phyloP scores from a whole-genome alignment of 2,113 vertebrate genomes.

The Centrocercus urophasianus region DNA sequence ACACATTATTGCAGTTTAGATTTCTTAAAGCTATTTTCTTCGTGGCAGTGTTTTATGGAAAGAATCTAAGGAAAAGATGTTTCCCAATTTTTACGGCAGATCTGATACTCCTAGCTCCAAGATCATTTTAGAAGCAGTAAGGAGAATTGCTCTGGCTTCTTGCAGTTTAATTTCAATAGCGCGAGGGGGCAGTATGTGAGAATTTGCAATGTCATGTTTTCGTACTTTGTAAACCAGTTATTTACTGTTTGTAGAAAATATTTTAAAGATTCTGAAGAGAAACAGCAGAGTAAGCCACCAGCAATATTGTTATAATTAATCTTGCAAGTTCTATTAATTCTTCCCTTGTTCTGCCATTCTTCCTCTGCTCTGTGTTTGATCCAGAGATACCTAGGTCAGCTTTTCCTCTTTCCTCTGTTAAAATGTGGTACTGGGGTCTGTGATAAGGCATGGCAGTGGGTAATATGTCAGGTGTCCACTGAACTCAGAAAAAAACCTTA shows the following conservation, averaged over 20 bases:
- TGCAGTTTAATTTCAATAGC: not conserved
- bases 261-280: not conserved
- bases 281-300: not conserved
- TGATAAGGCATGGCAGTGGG: rapidly evolving
- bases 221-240: not conserved
- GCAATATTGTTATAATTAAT: not conserved
- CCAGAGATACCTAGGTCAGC: not conserved
- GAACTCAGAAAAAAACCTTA: not conserved
- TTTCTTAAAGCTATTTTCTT: not conserved
- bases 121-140: not conserved
- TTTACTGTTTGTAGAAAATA: not conserved
- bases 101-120: not conserved
- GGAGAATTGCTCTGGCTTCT: not conserved
- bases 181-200: not conserved
- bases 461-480: not conserved
- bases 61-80: not conserved
- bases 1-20: not conserved
- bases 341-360: not conserved
- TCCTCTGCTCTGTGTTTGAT: not conserved
- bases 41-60: not conserved
- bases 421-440: not conserved
- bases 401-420: not conserved
- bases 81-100: not conserved
- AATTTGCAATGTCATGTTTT: not conserved
- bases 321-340: not conserved